Conservation (phyloP, 2,888 invertebrate genomes). For the Drosophila merina region DNA sequence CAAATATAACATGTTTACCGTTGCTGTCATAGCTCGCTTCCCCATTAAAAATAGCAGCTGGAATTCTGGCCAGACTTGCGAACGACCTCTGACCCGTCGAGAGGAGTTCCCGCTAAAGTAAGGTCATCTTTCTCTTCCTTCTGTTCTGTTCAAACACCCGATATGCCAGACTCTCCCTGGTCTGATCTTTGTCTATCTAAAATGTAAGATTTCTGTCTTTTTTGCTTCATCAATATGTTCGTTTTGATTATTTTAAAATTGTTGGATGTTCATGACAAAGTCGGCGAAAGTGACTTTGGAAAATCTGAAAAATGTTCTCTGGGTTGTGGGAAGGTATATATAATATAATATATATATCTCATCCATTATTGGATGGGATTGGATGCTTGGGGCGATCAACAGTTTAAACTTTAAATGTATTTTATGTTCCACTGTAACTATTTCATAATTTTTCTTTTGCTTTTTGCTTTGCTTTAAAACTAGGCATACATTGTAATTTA, state of each 20-base stretch:
- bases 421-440: slow-evolving; percentile 52
- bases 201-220: slow-evolving; percentile 47
- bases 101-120: slow-evolving; percentile 61
- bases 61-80: slow-evolving; percentile 26
- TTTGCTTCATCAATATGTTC: slow-evolving; percentile 27
- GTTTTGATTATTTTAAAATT: slow-evolving; percentile 60
- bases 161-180: slow-evolving; percentile 39
- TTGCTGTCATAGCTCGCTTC: slow-evolving; percentile 18
- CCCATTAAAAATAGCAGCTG: slow-evolving; percentile 45
- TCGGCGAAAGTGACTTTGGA: slow-evolving; percentile 16
- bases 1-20: slow-evolving; percentile 69
- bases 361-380: slow-evolving; percentile 1
- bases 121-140: slow-evolving; percentile 13
- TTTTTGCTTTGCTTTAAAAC: slow-evolving; percentile 41
- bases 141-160: slow-evolving; percentile 18
- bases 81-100: slow-evolving; percentile 33
- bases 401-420: slow-evolving; percentile 22
- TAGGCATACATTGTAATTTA: slow-evolving; percentile 37
- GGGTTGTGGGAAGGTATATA: slow-evolving; percentile 13
- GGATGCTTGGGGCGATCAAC: slow-evolving; percentile 11
- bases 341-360: not conserved
- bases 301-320: slow-evolving; percentile 27
- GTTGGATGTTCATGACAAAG: slow-evolving; percentile 23
- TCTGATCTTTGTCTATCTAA: slow-evolving; percentile 74
- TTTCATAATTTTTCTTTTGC: slow-evolving; percentile 17